phyloP scores from a whole-genome alignment of 2,797 vertebrate genomes.

The Sorex maritimensis region DNA sequence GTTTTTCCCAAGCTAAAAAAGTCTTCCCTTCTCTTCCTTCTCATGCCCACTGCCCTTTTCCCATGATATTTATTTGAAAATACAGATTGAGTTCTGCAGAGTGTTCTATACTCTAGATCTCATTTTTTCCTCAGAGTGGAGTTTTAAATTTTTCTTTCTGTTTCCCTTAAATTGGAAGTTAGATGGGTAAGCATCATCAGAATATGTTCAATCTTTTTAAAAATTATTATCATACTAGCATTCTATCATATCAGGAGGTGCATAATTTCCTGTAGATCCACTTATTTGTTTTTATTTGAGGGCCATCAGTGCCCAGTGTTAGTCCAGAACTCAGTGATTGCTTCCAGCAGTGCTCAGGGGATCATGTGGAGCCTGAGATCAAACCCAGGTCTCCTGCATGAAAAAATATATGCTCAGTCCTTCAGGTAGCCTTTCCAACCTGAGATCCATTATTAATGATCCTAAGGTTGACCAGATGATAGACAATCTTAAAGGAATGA shows the following conservation, averaged over 20 bases:
- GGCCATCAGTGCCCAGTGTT: too few relatives aligned
- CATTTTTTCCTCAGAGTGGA: slow-evolving; percentile 13
- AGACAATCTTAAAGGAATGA: too few relatives aligned
- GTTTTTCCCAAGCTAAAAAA: background rate
- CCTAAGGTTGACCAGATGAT: too few relatives aligned
- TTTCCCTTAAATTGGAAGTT: slow-evolving; percentile 47
- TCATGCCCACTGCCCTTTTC: background rate
- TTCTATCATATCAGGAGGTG: slow-evolving; percentile 60
- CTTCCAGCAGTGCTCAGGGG: too few relatives aligned
- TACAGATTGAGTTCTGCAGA: background rate
- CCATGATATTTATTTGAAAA: slow-evolving; percentile 18
- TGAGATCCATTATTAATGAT: too few relatives aligned
- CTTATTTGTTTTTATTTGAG: slow-evolving; percentile 5
- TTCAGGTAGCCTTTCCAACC: too few relatives aligned
- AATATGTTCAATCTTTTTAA: background rate
- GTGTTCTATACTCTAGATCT: background rate
- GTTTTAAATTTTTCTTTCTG: slow-evolving; percentile 22
- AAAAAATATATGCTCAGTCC: too few relatives aligned
- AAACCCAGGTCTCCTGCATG: too few relatives aligned
- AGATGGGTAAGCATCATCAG: slow-evolving; percentile 66
- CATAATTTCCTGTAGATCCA: slow-evolving; percentile 40
- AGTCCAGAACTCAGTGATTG: too few relatives aligned
- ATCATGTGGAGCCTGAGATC: too few relatives aligned
- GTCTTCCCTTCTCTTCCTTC: background rate
- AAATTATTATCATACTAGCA: slow-evolving; percentile 2